A percentile compares a stretch with the other conserved stretches of the same genome.
Conservation (phyloP, 2,888 invertebrate species). For the Amphipyra tragopoginis region DNA sequence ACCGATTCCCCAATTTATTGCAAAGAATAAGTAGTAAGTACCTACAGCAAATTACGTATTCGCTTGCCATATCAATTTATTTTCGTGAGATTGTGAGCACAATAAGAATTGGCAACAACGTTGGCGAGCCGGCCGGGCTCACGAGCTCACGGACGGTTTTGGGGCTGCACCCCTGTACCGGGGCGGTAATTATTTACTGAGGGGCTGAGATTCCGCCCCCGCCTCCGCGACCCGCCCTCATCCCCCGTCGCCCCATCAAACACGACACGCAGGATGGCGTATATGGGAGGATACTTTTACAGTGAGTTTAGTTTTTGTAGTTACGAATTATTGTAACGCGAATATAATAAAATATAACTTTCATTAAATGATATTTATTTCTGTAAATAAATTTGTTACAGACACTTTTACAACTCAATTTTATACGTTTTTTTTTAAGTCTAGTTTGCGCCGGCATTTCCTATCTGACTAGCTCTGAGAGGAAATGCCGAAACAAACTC, state of each 20-base stretch:
- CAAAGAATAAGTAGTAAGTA: slow-evolving; percentile 32
- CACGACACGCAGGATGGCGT: slow-evolving; percentile 51
- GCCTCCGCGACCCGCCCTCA: slow-evolving; percentile 58
- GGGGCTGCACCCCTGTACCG: slow-evolving; percentile 75
- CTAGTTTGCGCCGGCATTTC: too few relatives aligned
- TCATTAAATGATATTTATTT: too few relatives aligned
- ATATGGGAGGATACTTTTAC: slow-evolving; percentile 55
- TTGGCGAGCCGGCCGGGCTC: slow-evolving; percentile 50
- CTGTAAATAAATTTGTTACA: too few relatives aligned
- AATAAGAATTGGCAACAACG: slow-evolving; percentile 61
- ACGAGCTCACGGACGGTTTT: slow-evolving; percentile 59
- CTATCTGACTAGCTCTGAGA: too few relatives aligned
- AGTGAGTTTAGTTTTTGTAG: slow-evolving; percentile 45
- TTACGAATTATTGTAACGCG: slow-evolving; percentile 18
- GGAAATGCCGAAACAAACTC: too few relatives aligned
- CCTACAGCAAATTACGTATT: slow-evolving; percentile 47
- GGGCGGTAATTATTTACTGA: slow-evolving; percentile 85
- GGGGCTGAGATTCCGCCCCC: slow-evolving; percentile 80
- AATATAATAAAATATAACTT: too few relatives aligned
- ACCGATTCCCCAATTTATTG: slow-evolving; percentile 31
- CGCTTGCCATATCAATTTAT: slow-evolving; percentile 52
- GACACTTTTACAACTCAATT: too few relatives aligned
- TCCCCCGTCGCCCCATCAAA: slow-evolving; percentile 58
- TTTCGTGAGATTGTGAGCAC: slow-evolving; percentile 54
- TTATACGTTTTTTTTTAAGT: too few relatives aligned